Evolutionary conservation across 2,797 vertebrate genomes (phyloP).

Genomic region (Cercopithecus mitis): DNA sequence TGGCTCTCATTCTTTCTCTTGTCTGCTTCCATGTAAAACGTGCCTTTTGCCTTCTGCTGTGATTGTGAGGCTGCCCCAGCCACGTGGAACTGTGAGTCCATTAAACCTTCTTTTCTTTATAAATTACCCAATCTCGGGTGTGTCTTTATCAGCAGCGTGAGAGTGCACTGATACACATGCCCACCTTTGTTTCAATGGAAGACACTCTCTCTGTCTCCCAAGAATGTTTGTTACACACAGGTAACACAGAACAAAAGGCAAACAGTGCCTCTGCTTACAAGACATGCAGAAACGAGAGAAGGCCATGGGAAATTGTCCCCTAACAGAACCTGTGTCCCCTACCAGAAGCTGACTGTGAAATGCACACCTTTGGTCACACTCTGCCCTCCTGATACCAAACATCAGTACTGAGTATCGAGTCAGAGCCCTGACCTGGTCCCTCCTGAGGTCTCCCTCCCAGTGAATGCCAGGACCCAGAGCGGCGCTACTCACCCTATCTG

Average conservation of each 20-base stretch:
- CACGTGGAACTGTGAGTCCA: background rate
- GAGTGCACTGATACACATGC: background rate
- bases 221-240: background rate
- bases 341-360: background rate
- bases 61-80: background rate
- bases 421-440: background rate
- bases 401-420: background rate
- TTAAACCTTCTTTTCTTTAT: background rate
- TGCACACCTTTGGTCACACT: background rate
- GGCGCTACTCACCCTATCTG: background rate
- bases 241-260: background rate
- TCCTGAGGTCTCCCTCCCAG: background rate
- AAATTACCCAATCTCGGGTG: background rate
- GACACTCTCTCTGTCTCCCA: background rate
- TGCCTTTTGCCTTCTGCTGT: background rate
- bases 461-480: background rate
- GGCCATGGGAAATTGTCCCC: rapidly evolving
- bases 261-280: background rate
- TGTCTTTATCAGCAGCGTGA: background rate
- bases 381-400: background rate
- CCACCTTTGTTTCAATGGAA: background rate
- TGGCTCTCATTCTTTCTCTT: background rate
- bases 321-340: background rate
- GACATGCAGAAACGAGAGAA: background rate
- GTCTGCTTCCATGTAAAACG: background rate